Base-by-base conservation (phyloP, 2,888 invertebrate genomes). In the Bembecia ichneumoniformis region DNA sequence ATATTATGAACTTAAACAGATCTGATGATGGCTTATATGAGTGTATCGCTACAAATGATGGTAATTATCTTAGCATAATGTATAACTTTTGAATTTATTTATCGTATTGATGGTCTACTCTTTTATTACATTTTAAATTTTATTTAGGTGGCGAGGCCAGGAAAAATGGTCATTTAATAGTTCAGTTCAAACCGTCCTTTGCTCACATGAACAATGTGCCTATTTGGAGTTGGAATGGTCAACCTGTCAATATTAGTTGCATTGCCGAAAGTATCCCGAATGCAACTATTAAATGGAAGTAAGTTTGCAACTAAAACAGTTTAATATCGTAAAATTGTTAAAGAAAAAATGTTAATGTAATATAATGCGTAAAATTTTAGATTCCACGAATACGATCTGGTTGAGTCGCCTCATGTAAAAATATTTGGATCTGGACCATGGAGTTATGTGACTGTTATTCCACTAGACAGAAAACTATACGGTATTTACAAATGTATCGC, bases 191-290 rank as follows among this genome's bases (percentile, higher is more conserved):
- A 3, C 96, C 96, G 0, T 91, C 93, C 2, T 96, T 96, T 68
- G 92, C 91, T 44, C 89, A 91, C 43, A 89, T 89, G 78, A 90
- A 92, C 35, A 87, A 90, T 40, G 91, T 92, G 3, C 94, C 94
- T 0, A 90, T 92, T 0, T 96, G 94, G 91, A 93, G 93, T 35
- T 97, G 96, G 96, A 92, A 93, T 47, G 89, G 91, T 43, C 90
- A 90, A 60, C 91, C 93, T 1, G 94, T 93, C 1, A 97, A 97
- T 74, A 87, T 97, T 4, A 94, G 94, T 52, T 97, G 97, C 70
- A 88, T 94, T 46, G 96, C 96, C n/a, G 94, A 95, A 76, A 90
- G 92, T 68, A 90, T 97, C 63, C 97, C 97, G 3, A 97, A 97
- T 72, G 97, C 97, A 0, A 96, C 96, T 5, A 95, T 97, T 60